Conservation (phyloP, 2,797 vertebrate species). For the Glyptemys insculpta region DNA sequence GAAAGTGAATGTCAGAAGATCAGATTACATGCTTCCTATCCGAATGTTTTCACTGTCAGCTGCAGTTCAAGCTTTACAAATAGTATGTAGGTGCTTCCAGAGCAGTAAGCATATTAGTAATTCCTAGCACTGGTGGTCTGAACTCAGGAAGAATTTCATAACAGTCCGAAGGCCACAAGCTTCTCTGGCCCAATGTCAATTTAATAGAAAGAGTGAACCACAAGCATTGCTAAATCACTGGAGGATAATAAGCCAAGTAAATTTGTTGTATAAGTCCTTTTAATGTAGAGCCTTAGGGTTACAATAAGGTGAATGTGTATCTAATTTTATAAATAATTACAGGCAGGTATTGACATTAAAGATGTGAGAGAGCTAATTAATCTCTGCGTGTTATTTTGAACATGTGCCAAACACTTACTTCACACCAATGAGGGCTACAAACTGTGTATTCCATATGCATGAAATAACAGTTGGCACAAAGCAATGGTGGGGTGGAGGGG, state of each 20-base stretch:
- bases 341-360: conserved; percentile 5
- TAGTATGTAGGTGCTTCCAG: conserved; percentile 60
- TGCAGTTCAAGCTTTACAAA: conserved; percentile 68
- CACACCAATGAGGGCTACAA: conserved; percentile 46
- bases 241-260: conserved; percentile 26
- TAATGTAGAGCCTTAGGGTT: conserved; percentile 48
- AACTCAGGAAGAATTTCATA: conserved; percentile 40
- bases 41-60: neutral
- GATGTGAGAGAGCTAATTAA: conserved; percentile 19
- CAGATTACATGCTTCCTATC: conserved; percentile 46
- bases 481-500: neutral
- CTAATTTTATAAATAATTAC: conserved; percentile 55
- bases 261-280: conserved; percentile 57
- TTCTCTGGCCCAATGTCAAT: conserved; percentile 48
- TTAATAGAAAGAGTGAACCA: conserved; percentile 35
- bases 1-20: conserved; percentile 21
- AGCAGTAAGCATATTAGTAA: conserved; percentile 51
- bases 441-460: conserved; percentile 36
- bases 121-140: conserved; percentile 50
- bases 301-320: neutral
- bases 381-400: conserved; percentile 52
- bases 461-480: conserved; percentile 69
- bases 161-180: conserved; percentile 51
- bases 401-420: conserved; percentile 56
- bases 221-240: neutral